Evolutionary conservation across 2,888 invertebrate genomes (phyloP), one percentile per base, ranked within the genome.

Genomic region (Argyresthia albistria): DNA sequence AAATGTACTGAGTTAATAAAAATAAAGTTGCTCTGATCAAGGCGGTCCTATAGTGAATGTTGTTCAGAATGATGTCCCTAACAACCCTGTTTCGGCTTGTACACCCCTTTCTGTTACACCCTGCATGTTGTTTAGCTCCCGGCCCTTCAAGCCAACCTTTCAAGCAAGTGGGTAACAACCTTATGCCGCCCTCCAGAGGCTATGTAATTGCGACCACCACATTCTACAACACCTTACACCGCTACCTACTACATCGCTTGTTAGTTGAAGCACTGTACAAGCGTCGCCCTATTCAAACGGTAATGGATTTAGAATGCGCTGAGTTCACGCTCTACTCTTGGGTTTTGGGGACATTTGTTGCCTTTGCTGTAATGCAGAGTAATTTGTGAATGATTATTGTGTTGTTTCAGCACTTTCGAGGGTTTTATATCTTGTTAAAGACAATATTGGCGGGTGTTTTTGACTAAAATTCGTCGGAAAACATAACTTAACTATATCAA

Each of bases 121-220:
- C n/a, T n/a, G n/a, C n/a, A n/a, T n/a, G 25, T 25, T 25, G 25
- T 25, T 6, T 25, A 25, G 25, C 25, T 25, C 2, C 2, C 2
- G 25, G 25, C 2, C 25, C 25, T 25, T 25, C 25, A 25, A 25
- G 25, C 25, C 25, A n/a, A n/a, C n/a, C 25, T 25, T 25, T 25
- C 25, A 25, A 16, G 37, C 48, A 37, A 48, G 48, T 48, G 37
- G 36, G 48, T 37, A 48, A 37, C 37, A 37, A 48, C 48, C 48
- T 25, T 37, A 37, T 25, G 25, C 48, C 10, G 48, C 48, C 11
- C 48, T 15, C 48, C 4, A 37, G 48, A 36, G 35, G 37, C 48
- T 10, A 36, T 37, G 37, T 11, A 37, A 11, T 37, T 8, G 25
- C 46, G 45, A 16, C 45, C 15, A 16, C 45, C 45, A 15, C 25